Base-by-base conservation (phyloP, 1,140 invertebrate species). In the Nebria ingens region DNA sequence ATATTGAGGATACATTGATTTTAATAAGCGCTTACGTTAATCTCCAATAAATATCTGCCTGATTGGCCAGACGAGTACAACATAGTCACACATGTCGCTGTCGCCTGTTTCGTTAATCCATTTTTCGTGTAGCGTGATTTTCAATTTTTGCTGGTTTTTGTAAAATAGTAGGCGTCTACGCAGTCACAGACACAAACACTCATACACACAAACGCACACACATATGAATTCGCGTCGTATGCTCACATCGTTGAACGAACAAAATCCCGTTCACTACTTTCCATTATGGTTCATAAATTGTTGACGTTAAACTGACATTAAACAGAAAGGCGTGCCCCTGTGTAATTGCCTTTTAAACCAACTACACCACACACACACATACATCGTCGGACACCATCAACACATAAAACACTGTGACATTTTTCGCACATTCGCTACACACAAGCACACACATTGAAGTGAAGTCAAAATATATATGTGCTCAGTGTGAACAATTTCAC, bases 251-350 rank as follows among this genome's bases (percentile, higher is more conserved):
- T n/a, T 34, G 40, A 45, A 45, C 3, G 40, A 45, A 45, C 40
- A 45, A 45, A 45, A 45, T 17, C 40, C 6, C 40, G 15, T 6
- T 45, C 40, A 45, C 40, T 45, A 45, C 40, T 45, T 45, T 45
- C 17, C 40, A 45, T 45, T 45, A 17, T 45, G 9, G 40, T 45
- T 45, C 40, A 45, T 45, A 45, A 45, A 45, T 45, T 17, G 40
- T 45, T 45, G 40, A 45, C 40, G 40, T 45, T 45, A 45, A 45
- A 45, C 40, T 45, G 40, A 45, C 40, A 45, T 45, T 45, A 45
- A 45, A 45, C 40, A 45, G 40, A 45, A 45, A 45, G 40, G 40
- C 40, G 17, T 45, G 9, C 40, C 40, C 40, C 17, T 45, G 40
- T 45, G 40, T 45, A 45, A 45, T 45, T 45, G 40, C 40, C 40